Evolutionary conservation across 2,113 vertebrate genomes (phyloP), one percentile per base, ranked within the genome.

Genomic region (Sturnus vulgaris): DNA sequence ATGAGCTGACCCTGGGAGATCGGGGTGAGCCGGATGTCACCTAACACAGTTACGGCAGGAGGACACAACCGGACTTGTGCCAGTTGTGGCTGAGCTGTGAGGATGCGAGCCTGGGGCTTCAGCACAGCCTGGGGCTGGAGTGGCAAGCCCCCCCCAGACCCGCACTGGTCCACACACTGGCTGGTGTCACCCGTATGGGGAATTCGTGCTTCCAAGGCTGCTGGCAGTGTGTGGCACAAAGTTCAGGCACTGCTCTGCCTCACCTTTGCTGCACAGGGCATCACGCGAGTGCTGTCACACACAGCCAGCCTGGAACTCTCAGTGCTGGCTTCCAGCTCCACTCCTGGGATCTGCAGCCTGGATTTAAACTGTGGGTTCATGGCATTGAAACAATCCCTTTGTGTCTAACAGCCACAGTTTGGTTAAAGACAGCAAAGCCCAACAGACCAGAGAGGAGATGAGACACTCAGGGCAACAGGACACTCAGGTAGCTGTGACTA

Each of bases 211-310:
- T 50, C 27, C 24, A 20, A 37, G 39, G 15, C 12, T 0, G 1
- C 16, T 8, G 30, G 17, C 63, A 75, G 56, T 0, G 1, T 0
- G 1, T 2, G 31, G 20, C 19, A 10, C 0, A 1, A 52, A 46
- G 80, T 33, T 57, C 73, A 3, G 60, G 46, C 0, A 1, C 50
- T 35, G 37, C 73, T 53, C 37, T 2, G 7, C 64, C 56, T 0
- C 3, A 37, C 24, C 9, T 3, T 5, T 4, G 33, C 40, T 12
- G 40, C 4, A 6, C 75, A 14, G 40, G 70, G n/a, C 0, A 0
- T 70, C 83, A 44, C 23, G 9, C 1, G 1, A 59, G 40, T 0
- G 0, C 35, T 11, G 0, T 39, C 46, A 6, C 19, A 7, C 1
- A 7, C 2, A 2, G 2, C 61, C 4, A 0, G 14, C 2, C 1